phyloP scores from a whole-genome alignment of 2,888 invertebrate species.

The Scaptomyza caliginosa region DNA sequence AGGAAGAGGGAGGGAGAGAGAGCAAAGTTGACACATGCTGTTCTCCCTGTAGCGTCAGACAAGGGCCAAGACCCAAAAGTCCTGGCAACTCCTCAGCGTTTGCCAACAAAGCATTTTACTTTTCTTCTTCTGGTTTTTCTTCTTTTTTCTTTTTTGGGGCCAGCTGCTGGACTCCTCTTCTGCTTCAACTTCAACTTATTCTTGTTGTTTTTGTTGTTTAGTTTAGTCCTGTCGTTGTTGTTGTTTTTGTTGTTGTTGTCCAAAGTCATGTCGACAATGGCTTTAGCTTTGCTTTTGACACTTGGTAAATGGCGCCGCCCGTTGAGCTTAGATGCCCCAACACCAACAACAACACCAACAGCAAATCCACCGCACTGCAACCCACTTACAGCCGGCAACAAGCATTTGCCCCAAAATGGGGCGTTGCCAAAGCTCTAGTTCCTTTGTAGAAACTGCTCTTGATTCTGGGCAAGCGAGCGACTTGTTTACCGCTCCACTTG shows the following conservation, averaged over 20 bases:
- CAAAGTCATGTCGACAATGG: slow-evolving; percentile 82
- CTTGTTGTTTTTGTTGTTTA: slow-evolving; percentile 33
- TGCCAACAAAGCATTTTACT: slow-evolving; percentile 80
- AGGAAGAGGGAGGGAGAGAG: not conserved
- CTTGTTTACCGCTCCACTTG: slow-evolving; percentile 76
- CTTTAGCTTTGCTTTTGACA: slow-evolving; percentile 83
- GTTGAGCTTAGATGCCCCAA: slow-evolving; percentile 66
- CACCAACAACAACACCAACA: not conserved
- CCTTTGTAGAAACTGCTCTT: slow-evolving; percentile 2
- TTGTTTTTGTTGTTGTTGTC: slow-evolving; percentile 68
- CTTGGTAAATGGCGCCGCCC: slow-evolving; percentile 81
- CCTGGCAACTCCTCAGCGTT: slow-evolving; percentile 78
- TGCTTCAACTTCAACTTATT: not conserved
- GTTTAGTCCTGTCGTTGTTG: slow-evolving; percentile 38
- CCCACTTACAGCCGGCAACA: slow-evolving; percentile 52
- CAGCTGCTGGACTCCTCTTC: slow-evolving; percentile 14
- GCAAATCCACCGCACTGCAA: not conserved
- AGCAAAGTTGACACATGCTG: slow-evolving; percentile 75
- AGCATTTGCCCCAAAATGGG: slow-evolving; percentile 47
- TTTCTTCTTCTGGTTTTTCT: too few relatives aligned
- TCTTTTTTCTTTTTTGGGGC: slow-evolving; percentile 58
- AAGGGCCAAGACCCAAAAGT: slow-evolving; percentile 59
- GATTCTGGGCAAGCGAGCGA: slow-evolving; percentile 21
- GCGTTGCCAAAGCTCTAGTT: slow-evolving; percentile 28
- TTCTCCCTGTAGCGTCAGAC: slow-evolving; percentile 47